Conservation (phyloP, 2,797 vertebrate genomes). For the Calcarius lapponicus region DNA sequence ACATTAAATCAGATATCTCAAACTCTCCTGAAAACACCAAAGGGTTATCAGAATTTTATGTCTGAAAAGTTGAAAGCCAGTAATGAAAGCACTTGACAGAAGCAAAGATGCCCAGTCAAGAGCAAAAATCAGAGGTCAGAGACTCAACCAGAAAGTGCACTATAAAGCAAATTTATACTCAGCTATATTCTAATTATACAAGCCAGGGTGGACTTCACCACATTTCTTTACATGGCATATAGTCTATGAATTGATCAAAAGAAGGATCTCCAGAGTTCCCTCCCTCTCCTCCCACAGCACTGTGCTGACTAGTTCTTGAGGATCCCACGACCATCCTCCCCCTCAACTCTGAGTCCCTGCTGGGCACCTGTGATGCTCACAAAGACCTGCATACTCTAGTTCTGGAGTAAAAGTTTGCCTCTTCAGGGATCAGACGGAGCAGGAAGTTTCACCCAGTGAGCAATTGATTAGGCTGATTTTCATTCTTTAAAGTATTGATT, state of each 20-base stretch:
- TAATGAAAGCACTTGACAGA: background rate
- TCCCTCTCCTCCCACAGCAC: background rate
- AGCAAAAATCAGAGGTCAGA: background rate
- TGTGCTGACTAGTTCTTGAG: background rate
- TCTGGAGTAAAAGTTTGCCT: background rate
- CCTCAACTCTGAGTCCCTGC: background rate
- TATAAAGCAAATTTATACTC: background rate
- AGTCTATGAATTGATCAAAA: background rate
- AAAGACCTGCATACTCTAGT: background rate
- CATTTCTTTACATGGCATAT: background rate
- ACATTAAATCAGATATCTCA: background rate
- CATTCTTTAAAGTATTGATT: background rate
- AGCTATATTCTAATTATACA: background rate
- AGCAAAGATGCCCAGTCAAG: background rate
- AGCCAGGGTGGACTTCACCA: background rate
- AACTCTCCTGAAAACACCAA: background rate
- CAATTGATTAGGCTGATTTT: background rate
- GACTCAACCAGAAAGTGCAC: background rate
- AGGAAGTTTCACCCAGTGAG: background rate
- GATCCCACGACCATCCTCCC: rapidly evolving
- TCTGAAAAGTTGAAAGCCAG: background rate
- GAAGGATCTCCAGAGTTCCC: background rate
- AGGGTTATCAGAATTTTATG: background rate
- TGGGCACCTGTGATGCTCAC: background rate
- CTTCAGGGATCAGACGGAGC: background rate